Evolutionary conservation across 2,797 vertebrate genomes (phyloP), one percentile per base, ranked within the genome.

Genomic region (Gallinago nigripennis): DNA sequence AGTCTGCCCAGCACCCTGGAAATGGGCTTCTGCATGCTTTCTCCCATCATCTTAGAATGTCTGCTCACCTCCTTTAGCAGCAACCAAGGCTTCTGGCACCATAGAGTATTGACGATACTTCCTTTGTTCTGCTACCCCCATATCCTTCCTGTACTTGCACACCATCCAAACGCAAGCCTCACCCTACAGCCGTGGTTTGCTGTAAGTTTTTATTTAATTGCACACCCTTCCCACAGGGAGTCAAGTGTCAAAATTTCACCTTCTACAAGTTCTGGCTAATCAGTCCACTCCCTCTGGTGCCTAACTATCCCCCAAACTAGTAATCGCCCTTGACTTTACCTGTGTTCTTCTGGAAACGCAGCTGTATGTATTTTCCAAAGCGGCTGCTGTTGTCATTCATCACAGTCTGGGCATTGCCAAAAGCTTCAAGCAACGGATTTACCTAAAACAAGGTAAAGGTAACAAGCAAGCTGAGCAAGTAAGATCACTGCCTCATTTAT

Each of bases 331-430:
- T 64, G 70, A 51, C 28, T 91, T 78, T 37, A 98, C 98, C 98
- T 69, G 97, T 96, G 30, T 97, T 97, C 35, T 95, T 96, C 72
- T 96, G 97, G 94, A 98, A 98, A 91, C 97, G 97, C 30, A 98
- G 97, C 82, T 98, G 98, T 89, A 98, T 98, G 63, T 98, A 98
- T 89, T 98, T 98, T 86, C 98, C 98, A 82, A 97, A 97, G 84
- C 95, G 94, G 88, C 98, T 98, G 87, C 98, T 98, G 96, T 98
- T 98, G 95, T 98, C 97, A 86, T 98, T 98, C 98, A 98, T 98
- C 78, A 98, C 97, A 14, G 98, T 98, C 88, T 98, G 98, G 24
- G 98, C 98, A 68, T 98, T 98, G 51, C 98, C 98, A 91, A 98
- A 98, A 35, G 97, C 98, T 95, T 98, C 98, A 64, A 98, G 95